These are phyloP conservation scores for Protaetia brevitarsis DNA, from an alignment of 1,140 invertebrate genomes.

Conservation along the genomic window DNA sequence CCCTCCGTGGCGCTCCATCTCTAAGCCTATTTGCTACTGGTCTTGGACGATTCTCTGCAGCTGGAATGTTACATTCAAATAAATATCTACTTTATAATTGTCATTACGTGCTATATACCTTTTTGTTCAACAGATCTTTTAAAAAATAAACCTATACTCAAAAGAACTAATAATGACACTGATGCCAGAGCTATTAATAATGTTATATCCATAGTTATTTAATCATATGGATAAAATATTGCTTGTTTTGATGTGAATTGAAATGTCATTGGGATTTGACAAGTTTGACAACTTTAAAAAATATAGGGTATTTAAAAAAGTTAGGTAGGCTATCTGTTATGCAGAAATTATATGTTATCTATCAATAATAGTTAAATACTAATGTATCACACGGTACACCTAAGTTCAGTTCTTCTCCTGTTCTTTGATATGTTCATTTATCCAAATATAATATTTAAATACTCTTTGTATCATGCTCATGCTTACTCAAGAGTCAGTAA, in stretches of 20 bases:
- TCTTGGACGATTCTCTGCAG: slow-evolving; percentile 30
- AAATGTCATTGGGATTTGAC: not conserved
- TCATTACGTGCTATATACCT: slow-evolving; percentile 35
- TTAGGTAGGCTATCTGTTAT: too few relatives aligned
- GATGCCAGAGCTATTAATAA: slow-evolving; percentile 51
- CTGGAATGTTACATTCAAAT: slow-evolving; percentile 4
- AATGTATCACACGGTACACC: too few relatives aligned
- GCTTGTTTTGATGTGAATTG: not conserved
- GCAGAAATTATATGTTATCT: too few relatives aligned
- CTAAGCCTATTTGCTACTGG: slow-evolving; percentile 38
- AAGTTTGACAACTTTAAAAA: too few relatives aligned
- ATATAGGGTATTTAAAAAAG: too few relatives aligned
- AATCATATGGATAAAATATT: not conserved
- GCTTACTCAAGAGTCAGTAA: too few relatives aligned
- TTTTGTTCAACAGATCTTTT: slow-evolving; percentile 37
- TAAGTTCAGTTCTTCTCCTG: too few relatives aligned
- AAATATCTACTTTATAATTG: not conserved
- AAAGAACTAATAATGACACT: slow-evolving; percentile 49
- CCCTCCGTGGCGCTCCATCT: slow-evolving; percentile 56
- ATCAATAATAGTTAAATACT: too few relatives aligned
- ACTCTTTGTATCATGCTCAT: too few relatives aligned
- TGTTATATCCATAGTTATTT: slow-evolving; percentile 49
- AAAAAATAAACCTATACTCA: slow-evolving; percentile 48
- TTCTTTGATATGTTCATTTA: too few relatives aligned
- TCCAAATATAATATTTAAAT: too few relatives aligned